Evolutionary conservation across 2,888 invertebrate species (phyloP), one percentile per base, ranked within the genome.

Genomic region (Neria commutata): DNA sequence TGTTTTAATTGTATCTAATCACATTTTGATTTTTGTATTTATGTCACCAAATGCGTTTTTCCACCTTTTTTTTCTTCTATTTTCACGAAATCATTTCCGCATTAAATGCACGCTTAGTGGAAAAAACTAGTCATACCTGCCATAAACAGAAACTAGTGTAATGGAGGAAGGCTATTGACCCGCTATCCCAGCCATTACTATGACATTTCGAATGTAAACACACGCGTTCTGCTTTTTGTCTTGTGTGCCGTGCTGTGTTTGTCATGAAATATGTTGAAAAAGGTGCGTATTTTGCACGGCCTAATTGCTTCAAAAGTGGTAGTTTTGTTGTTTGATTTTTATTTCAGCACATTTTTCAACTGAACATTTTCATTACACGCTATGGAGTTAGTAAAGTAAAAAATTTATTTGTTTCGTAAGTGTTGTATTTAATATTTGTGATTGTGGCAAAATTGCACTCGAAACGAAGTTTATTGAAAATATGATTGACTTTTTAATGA

Each of bases 281-380:
- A n/a, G n/a, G 21, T 42, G 42, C 42, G 42, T 42, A 42, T 19
- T 42, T 19, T 19, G 5, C 21, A 42, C n/a, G n/a, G n/a, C 21
- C 21, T 42, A 42, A 42, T 42, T 42, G 42, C 42, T 42, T 21
- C 4, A 42, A 42, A 42, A 42, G n/a, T n/a, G n/a, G n/a, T n/a
- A n/a, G n/a, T n/a, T n/a, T n/a, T n/a, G n/a, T n/a, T n/a, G n/a
- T n/a, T n/a, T n/a, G n/a, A n/a, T n/a, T n/a, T n/a, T n/a, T n/a
- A n/a, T n/a, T n/a, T n/a, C n/a, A n/a, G n/a, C n/a, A n/a, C n/a
- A n/a, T n/a, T n/a, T n/a, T n/a, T n/a, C n/a, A n/a, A n/a, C n/a
- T n/a, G n/a, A n/a, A n/a, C n/a, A n/a, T n/a, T n/a, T n/a, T n/a
- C n/a, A n/a, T n/a, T n/a, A n/a, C n/a, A n/a, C n/a, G n/a, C n/a